Base-by-base conservation (phyloP, 1,140 invertebrate genomes). In the Camponotus pennsylvanicus region DNA sequence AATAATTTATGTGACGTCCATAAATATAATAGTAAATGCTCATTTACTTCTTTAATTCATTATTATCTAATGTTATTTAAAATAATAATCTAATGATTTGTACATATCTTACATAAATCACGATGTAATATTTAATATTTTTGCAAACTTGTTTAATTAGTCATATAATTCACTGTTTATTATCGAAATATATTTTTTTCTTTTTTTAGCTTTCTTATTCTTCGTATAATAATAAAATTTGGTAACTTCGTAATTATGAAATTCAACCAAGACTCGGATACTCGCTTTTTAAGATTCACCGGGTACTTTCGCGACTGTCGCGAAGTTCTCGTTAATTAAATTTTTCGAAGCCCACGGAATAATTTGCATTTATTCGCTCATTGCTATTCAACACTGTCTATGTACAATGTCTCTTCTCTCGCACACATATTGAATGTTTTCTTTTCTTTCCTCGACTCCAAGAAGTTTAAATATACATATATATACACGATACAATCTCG, bases 321-420 rank as follows among this genome's bases (percentile, higher is more conserved):
- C 34, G 45, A 77, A 66, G 34, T 85, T 85, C 32, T 9, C 73
- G 21, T 45, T 85, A 78, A 85, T 85, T 85, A 85, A 85, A 85
- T 85, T 78, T 85, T 85, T 85, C 61, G 73, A 52, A 64, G 40
- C 45, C 73, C 52, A 52, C n/a, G 27, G 37, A 85, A 85, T 78
- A 78, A 77, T 85, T 78, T 78, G 49, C 73, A 78, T 78, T 85
- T 66, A 85, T 85, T 66, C 32, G 70, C 73, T 85, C 82, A 78
- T 78, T 59, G 82, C 61, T 85, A 55, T 83, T 83, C 79, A 61
- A 80, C 55, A 40, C 55, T 59, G 61, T 83, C 67, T 73, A 61
- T 45, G 79, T 61, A 73, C 55, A 83, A 73, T 61, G 40, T 83
- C 55, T 45, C 6, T 9, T 55, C 34, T 45, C n/a, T 73, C 15